A percentile compares a stretch with the other conserved stretches of the same genome.
phyloP scores from a whole-genome alignment of 2,797 vertebrate genomes.

The Scleropages formosus region DNA sequence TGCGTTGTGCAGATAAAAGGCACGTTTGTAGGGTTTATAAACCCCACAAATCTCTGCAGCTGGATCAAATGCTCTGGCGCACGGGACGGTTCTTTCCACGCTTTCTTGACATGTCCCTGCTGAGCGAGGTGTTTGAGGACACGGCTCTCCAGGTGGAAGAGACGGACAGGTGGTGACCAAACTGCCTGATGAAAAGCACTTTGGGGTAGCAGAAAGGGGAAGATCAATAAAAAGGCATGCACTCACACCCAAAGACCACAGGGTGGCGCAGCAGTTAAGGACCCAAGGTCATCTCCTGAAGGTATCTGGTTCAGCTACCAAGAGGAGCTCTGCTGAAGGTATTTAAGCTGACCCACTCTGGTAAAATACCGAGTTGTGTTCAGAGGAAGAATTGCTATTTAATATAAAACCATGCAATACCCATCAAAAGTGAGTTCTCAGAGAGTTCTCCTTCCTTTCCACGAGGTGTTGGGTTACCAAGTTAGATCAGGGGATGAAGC shows the following conservation, averaged over 20 bases:
- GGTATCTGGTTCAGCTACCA: too few species aligned
- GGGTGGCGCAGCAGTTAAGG: neutral
- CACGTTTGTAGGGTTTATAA: neutral
- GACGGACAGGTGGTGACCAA: neutral
- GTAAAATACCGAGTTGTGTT: too few species aligned
- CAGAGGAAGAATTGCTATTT: too few species aligned
- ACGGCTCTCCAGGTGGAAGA: neutral
- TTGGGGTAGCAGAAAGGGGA: neutral
- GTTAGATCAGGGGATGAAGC: neutral
- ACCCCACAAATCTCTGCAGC: neutral
- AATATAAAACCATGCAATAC: too few species aligned
- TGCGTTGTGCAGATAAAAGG: slow-evolving; percentile 20
- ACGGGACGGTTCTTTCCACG: neutral
- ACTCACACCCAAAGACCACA: neutral
- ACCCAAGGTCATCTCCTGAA: neutral
- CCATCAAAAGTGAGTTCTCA: too few species aligned
- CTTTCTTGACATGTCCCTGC: neutral
- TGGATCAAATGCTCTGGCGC: slow-evolving; percentile 5
- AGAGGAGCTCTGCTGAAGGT: too few species aligned
- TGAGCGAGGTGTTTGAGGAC: neutral
- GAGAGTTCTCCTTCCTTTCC: too few species aligned
- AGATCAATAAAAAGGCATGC: neutral
- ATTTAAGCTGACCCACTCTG: too few species aligned
- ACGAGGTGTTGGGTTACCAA: too few species aligned
- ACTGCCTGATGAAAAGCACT: neutral